Base-by-base conservation (phyloP, 1,140 invertebrate genomes). In the Proctacanthus coquilletti region DNA sequence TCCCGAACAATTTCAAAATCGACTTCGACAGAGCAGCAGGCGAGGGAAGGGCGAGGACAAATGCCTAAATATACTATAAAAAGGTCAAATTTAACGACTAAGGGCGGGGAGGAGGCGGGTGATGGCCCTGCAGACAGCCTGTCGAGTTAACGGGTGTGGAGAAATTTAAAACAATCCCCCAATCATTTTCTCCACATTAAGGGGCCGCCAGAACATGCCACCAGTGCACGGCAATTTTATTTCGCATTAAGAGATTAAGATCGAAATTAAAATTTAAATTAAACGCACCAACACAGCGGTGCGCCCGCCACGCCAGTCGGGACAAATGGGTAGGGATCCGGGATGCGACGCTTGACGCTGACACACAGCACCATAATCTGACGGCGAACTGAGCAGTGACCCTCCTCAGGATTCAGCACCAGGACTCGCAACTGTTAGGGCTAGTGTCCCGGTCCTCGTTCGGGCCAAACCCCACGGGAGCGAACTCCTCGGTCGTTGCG, bases 251-350 rank as follows among this genome's bases (percentile, higher is more conserved):
- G 52, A 53, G 51, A 53, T 53, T 53, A 53, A 53, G 51, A 54
- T 54, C 52, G 52, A 53, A 54, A 53, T 53, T 53, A 53, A 53
- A 53, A 53, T 53, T 53, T 53, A 53, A 53, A 53, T 53, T 53
- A 53, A 43, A 43, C 42, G 33, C 31, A 35, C 11, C 11, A 34
- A 9, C 6, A 33, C 31, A 33, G 8, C 23, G 13, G 23, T 8
- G 23, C 23, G 8, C 23, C 23, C 8, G 13, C 8, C 23, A 27
- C 13, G 8, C 13, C 8, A 13, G 13, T 27, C 23, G 23, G 13
- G 23, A 27, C 8, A 27, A 27, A 8, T 9, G 23, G 23, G 8
- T 8, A 27, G 13, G 23, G 23, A 27, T 13, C 13, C 23, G 23
- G 23, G 13, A 27, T n/a, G n/a, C n/a, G n/a, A n/a, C n/a, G n/a